Base-by-base conservation (phyloP, 2,113 vertebrate genomes). In the Onychostruthus taczanowskii region DNA sequence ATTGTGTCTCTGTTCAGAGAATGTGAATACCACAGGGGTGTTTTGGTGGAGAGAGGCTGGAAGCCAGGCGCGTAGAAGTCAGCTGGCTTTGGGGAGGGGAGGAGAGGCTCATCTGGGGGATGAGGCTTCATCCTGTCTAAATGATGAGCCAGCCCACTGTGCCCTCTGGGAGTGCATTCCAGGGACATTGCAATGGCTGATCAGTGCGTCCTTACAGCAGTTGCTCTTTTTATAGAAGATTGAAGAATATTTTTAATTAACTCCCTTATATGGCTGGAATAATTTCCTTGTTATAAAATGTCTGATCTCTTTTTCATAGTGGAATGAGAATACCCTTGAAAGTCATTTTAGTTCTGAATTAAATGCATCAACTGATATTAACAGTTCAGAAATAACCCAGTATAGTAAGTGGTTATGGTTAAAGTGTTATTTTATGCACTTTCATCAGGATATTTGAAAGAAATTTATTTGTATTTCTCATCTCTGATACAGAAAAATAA, bases 161-260 rank as follows among this genome's bases (percentile, higher is more conserved):
- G 83, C 50, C 49, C 88, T 58, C 47, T 35, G 88, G 90, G 76
- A 86, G 39, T 13, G n/a, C 5, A 2, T 66, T 61, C 7, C 50
- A 16, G 94, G 80, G 91, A 89, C 68, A 4, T 9, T 28, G 39
- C 43, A 9, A 0, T 55, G 63, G 43, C 68, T 86, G 76, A 77
- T 66, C 35, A 56, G 10, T 0, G 0, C 0, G 1, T 74, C 91
- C 83, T 74, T 89, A 53, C 33, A 63, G 86, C 86, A 47, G 7
- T 26, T 69, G 28, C 59, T 84, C 93, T 90, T 94, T 97, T 93
- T 93, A 96, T 94, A 94, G 94, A 69, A 84, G 39, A 13, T 28
- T 84, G 80, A 92, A 87, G 44, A 96, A 94, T 93, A 84, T 81
- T 97, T 94, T 94, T 95, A 97, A 95, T 96, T 96, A 96, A 47